Evolutionary conservation across 2,797 vertebrate genomes (phyloP).

Genomic region (Babyrousa celebensis): DNA sequence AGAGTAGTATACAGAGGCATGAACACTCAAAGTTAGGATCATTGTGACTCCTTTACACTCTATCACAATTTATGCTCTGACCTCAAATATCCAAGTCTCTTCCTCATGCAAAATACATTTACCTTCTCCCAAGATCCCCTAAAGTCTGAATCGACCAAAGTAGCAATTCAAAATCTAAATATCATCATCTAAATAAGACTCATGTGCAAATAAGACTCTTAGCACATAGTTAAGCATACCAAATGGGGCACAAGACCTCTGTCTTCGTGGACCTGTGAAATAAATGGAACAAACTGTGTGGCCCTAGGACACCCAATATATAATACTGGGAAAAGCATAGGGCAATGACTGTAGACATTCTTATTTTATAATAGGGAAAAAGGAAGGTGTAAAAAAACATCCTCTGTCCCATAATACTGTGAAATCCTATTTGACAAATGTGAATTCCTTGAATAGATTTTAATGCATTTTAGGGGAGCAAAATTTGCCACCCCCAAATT

Average conservation of each 20-base stretch:
- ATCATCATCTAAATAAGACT: background rate
- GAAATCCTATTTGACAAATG: background rate
- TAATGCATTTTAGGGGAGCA: background rate
- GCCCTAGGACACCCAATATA: background rate
- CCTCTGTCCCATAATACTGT: background rate
- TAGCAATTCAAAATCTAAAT: background rate
- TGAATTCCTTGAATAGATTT: slow-evolving; percentile 20
- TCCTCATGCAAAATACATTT: background rate
- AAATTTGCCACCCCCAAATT: background rate
- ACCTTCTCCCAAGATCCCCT: background rate
- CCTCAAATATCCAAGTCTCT: background rate
- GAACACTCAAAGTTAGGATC: background rate
- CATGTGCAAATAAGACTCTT: background rate
- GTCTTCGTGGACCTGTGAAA: background rate
- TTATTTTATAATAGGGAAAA: background rate
- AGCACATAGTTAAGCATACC: background rate
- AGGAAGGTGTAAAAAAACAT: background rate
- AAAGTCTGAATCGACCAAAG: background rate
- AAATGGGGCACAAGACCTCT: background rate
- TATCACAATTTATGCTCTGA: background rate
- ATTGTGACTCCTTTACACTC: background rate
- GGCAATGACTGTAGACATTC: background rate
- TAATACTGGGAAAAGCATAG: background rate
- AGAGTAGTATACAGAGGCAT: background rate
- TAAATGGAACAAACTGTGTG: background rate